Evolutionary conservation across 2,888 invertebrate species (phyloP).

Genomic region (Phaedon cochleariae): DNA sequence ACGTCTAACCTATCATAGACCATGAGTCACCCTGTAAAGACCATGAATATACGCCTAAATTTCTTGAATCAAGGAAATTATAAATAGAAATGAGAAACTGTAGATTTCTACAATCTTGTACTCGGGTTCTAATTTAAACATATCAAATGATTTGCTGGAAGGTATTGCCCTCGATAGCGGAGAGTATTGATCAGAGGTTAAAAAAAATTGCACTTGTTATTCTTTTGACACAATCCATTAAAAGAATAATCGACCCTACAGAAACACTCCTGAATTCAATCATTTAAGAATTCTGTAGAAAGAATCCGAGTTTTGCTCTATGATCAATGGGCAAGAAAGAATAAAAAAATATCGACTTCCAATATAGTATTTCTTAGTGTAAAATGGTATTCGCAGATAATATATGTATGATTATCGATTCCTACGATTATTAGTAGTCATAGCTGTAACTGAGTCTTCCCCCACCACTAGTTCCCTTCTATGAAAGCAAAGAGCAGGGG

Average conservation of each 20-base stretch:
- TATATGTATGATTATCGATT: not conserved
- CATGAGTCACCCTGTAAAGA: too few relatives aligned
- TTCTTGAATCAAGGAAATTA: not conserved
- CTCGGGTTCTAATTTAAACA: slow-evolving; percentile 3
- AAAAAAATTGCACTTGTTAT: slow-evolving; percentile 46
- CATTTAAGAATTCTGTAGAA: not conserved
- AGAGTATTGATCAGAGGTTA: too few relatives aligned
- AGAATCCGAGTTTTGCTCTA: slow-evolving; percentile 51
- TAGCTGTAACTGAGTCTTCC: slow-evolving; percentile 18
- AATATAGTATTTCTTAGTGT: slow-evolving; percentile 36
- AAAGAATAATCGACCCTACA: not conserved
- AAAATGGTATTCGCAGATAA: not conserved
- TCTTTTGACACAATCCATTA: slow-evolving; percentile 7
- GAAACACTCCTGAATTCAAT: not conserved
- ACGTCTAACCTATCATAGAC: too few relatives aligned
- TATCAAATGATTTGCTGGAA: not conserved
- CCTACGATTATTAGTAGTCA: not conserved
- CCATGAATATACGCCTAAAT: slow-evolving; percentile 3
- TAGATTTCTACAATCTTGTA: not conserved
- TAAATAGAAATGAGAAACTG: not conserved
- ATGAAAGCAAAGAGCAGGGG: too few relatives aligned
- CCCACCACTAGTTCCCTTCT: too few relatives aligned
- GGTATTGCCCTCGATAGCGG: too few relatives aligned
- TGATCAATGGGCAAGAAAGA: slow-evolving; percentile 56
- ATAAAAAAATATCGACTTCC: slow-evolving; percentile 57